Conservation (phyloP, 2,888 invertebrate species). For the Maniola hyperantus region DNA sequence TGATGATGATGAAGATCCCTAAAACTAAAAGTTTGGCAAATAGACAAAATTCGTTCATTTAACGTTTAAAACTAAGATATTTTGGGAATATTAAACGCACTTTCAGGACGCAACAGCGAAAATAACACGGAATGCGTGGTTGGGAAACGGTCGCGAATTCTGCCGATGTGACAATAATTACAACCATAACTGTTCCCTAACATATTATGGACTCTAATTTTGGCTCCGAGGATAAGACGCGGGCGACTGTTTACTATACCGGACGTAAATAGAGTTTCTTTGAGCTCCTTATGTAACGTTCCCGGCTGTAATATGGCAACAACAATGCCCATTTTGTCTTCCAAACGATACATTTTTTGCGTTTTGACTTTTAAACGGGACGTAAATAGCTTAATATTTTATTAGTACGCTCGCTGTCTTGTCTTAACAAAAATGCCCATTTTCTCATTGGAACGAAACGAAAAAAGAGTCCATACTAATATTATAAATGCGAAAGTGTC, state of each 20-base stretch:
- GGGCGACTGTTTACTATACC: slow-evolving; percentile 54
- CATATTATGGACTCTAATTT: slow-evolving; percentile 59
- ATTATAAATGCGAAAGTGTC: too few species aligned
- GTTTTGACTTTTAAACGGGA: not conserved
- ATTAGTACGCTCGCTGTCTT: too few species aligned
- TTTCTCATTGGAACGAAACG: too few species aligned
- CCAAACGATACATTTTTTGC: not conserved
- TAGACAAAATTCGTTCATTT: too few species aligned
- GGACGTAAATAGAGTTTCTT: slow-evolving; percentile 58
- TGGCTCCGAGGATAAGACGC: slow-evolving; percentile 54
- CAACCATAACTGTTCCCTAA: slow-evolving; percentile 64
- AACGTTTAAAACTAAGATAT: too few species aligned
- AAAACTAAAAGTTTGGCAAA: too few species aligned
- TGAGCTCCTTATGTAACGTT: slow-evolving; percentile 55
- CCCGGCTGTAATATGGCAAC: slow-evolving; percentile 45
- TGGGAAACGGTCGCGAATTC: slow-evolving; percentile 38
- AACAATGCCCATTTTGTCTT: slow-evolving; percentile 34
- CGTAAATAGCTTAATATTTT: not conserved
- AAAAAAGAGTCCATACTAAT: too few species aligned
- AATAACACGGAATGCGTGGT: slow-evolving; percentile 29
- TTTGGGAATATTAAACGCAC: not conserved
- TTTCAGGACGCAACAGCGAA: slow-evolving; percentile 3
- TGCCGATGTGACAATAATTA: slow-evolving; percentile 60
- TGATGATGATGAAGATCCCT: too few species aligned
- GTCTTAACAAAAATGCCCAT: too few species aligned